A percentile compares a stretch with the other conserved stretches of the same genome.
Conservation (phyloP, 2,113 vertebrate species). For the Tympanuchus pallidicinctus region DNA sequence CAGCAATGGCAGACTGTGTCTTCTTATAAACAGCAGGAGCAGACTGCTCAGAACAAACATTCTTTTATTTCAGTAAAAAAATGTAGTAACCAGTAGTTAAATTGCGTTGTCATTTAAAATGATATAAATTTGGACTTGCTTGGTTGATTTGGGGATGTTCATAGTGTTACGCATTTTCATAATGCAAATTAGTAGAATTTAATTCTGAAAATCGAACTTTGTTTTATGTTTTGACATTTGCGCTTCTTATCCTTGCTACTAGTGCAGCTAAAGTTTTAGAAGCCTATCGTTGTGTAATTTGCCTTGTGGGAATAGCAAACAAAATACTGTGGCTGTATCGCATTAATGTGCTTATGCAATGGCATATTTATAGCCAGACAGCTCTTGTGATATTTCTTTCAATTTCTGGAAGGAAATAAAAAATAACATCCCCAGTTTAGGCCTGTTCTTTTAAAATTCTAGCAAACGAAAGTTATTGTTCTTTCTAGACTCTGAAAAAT, state of each 20-base stretch:
- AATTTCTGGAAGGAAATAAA: not conserved
- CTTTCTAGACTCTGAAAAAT: not conserved
- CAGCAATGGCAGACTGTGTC: not conserved
- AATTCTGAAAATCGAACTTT: not conserved
- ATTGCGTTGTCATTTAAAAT: not conserved
- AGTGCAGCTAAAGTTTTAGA: constrained; percentile 40
- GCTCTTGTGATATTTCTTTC: not conserved
- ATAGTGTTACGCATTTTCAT: not conserved
- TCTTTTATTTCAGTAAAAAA: constrained; percentile 2
- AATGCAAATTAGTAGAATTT: not conserved
- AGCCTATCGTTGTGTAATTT: constrained; percentile 33
- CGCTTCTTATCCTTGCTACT: constrained; percentile 20
- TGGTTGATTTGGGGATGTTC: constrained; percentile 22
- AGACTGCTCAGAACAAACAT: not conserved
- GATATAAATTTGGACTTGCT: not conserved
- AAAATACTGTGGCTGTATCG: constrained; percentile 54
- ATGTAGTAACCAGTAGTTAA: not conserved
- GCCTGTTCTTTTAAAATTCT: not conserved
- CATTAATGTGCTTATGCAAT: constrained; percentile 62
- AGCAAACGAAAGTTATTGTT: not conserved
- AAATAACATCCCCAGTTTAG: not conserved
- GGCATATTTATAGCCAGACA: constrained; percentile 56
- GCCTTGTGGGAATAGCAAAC: constrained; percentile 48
- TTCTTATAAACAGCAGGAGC: constrained; percentile 9
- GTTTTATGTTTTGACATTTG: constrained; percentile 35